phyloP scores from a whole-genome alignment of 2,888 invertebrate species.

The Smittia aterrima region DNA sequence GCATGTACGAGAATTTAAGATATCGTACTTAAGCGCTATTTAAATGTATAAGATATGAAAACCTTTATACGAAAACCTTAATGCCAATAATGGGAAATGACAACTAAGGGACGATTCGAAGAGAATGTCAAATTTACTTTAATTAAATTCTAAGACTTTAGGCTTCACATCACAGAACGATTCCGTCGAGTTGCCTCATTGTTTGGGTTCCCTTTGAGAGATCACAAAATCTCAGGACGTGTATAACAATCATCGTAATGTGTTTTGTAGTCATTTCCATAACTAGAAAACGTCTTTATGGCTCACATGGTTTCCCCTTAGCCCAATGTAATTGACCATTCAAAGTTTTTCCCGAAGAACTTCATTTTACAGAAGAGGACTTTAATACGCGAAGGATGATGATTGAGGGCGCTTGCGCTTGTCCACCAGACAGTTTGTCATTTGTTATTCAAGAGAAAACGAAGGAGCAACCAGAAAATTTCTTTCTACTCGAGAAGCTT shows the following conservation, averaged over 20 bases:
- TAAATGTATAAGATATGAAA: slow-evolving; percentile 44
- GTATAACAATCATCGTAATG: slow-evolving; percentile 28
- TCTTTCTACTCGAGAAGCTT: not conserved
- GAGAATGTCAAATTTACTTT: too few species aligned
- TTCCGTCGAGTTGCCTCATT: too few species aligned
- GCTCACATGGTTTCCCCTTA: not conserved
- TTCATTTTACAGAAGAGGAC: not conserved
- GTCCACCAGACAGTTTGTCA: slow-evolving; percentile 26
- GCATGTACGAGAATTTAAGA: slow-evolving; percentile 36
- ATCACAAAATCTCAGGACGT: slow-evolving; percentile 5
- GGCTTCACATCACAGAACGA: not conserved
- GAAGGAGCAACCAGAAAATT: slow-evolving; percentile 5
- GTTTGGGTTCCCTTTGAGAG: not conserved
- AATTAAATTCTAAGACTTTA: not conserved
- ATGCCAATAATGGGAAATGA: slow-evolving; percentile 43
- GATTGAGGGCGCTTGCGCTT: slow-evolving; percentile 40
- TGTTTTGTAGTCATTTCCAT: slow-evolving; percentile 23
- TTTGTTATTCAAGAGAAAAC: slow-evolving; percentile 10
- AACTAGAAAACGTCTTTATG: slow-evolving; percentile 10
- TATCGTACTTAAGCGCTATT: slow-evolving; percentile 43
- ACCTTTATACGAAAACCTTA: slow-evolving; percentile 39
- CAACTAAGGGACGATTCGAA: not conserved
- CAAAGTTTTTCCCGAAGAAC: not conserved
- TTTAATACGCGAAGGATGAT: slow-evolving; percentile 10
- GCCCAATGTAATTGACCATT: slow-evolving; percentile 9